Evolutionary conservation across 2,797 vertebrate genomes (phyloP).

Genomic region (Tokudaia tokunoshimensis): DNA sequence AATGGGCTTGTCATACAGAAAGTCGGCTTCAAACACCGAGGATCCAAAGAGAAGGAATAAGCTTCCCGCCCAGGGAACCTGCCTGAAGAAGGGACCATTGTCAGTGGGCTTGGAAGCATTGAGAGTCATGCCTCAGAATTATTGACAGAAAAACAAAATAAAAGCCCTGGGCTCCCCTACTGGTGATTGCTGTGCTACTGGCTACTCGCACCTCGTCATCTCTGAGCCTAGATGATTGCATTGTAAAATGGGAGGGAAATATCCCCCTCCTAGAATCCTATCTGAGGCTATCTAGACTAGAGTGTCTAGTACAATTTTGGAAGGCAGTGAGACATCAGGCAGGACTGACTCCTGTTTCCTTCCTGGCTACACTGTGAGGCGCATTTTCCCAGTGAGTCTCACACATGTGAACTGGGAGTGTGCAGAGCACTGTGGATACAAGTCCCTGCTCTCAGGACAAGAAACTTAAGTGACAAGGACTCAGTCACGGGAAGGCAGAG

Average conservation of each 20-base stretch:
- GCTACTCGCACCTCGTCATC: rapidly evolving
- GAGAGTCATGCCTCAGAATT: background rate
- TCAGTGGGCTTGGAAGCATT: background rate
- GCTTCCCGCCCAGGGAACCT: background rate
- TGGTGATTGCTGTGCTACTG: rapidly evolving
- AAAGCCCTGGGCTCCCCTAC: background rate
- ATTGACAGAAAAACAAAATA: background rate
- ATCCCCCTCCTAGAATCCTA: background rate
- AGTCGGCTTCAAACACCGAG: background rate
- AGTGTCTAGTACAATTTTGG: background rate
- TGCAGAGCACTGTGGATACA: background rate
- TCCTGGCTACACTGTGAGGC: background rate
- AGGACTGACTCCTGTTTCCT: background rate
- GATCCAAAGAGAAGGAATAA: background rate
- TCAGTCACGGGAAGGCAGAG: background rate
- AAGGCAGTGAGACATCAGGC: background rate
- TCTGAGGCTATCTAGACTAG: background rate
- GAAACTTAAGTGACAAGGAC: background rate
- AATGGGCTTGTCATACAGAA: background rate
- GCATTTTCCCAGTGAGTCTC: background rate
- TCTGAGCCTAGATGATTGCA: background rate
- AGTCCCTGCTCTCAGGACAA: background rate
- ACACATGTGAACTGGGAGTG: background rate
- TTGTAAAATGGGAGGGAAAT: background rate
- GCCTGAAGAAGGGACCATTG: background rate